Evolutionary conservation across 2,113 vertebrate species (phyloP), one percentile per base, ranked within the genome.

Genomic region (Leiothrix lutea): DNA sequence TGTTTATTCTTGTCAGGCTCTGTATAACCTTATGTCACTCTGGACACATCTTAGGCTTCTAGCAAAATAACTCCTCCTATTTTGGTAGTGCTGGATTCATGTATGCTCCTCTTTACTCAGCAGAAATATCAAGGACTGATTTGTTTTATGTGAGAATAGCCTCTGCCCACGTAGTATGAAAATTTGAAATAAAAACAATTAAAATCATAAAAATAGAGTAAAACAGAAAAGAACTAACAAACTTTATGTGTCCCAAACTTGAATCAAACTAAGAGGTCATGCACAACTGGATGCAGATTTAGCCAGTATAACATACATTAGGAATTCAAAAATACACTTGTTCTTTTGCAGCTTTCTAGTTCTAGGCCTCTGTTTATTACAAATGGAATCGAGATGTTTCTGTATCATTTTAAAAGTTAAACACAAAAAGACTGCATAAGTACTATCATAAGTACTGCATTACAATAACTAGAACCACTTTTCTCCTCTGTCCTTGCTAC

Each of bases 1-100:
- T 50, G 51, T 93, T 95, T 95, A 91, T 86, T 96, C 54, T 80
- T 91, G 85, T 80, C 91, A 80, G 65, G 81, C 66, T 94, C 65
- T 67, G 36, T 56, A 54, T 62, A 93, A 82, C 67, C 57, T 85
- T 47, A 54, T 36, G 29, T 82, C 62, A 73, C 75, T 66, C 58
- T n/a, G 69, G 79, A 80, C 66, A 90, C 62, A 85, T 58, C n/a
- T 69, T 25, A 53, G 38, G 62, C 70, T 91, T 70, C 36, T 14
- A 88, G 58, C 33, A 94, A 94, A 94, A 70, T 26, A 83, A 75
- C 36, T 81, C 38, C 40, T 78, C 29, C 83, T 88, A 28, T 81
- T 94, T 95, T 56, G 35, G 65, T 67, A 64, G 45, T 36, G 57
- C 45, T 85, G 72, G 44, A 77, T 81, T 36, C 28, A 60, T 6